Evolutionary conservation across 1,140 invertebrate genomes (phyloP).

Genomic region (Bombyx mandarina): DNA sequence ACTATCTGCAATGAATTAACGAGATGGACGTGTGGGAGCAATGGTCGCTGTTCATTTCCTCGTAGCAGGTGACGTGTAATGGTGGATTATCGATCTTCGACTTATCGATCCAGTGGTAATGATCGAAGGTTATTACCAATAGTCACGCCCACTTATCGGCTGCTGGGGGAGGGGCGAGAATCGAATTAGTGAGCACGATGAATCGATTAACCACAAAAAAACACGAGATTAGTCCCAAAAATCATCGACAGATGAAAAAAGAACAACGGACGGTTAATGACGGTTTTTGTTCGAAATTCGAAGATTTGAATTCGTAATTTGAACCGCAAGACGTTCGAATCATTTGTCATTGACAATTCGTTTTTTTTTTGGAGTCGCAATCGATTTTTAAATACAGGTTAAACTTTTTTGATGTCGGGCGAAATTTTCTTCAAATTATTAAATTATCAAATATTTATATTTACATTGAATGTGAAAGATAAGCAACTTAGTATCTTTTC

Average conservation of each 20-base stretch:
- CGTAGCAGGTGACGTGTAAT: slow-evolving; percentile 13
- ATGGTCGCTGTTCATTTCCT: too few relatives aligned
- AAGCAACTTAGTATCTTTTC: too few relatives aligned
- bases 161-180: slow-evolving; percentile 50
- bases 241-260: slow-evolving; percentile 63
- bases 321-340: slow-evolving; percentile 63
- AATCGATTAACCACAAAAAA: slow-evolving; percentile 58
- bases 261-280: slow-evolving; percentile 55
- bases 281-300: slow-evolving; percentile 63
- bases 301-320: slow-evolving; percentile 69
- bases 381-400: slow-evolving; percentile 53
- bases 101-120: too few relatives aligned
- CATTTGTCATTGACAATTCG: slow-evolving; percentile 67
- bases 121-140: slow-evolving; percentile 38
- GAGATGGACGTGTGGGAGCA: too few relatives aligned
- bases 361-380: slow-evolving; percentile 50
- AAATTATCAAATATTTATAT: background rate
- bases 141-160: slow-evolving; percentile 52
- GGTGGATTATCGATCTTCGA: slow-evolving; percentile 1
- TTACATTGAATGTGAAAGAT: too few relatives aligned
- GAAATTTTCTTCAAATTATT: background rate
- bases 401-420: slow-evolving; percentile 31
- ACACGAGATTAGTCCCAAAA: slow-evolving; percentile 62
- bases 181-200: slow-evolving; percentile 58
- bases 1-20: too few relatives aligned